phyloP scores from a whole-genome alignment of 23 tunicate species.

The Phallusia fumigata region DNA sequence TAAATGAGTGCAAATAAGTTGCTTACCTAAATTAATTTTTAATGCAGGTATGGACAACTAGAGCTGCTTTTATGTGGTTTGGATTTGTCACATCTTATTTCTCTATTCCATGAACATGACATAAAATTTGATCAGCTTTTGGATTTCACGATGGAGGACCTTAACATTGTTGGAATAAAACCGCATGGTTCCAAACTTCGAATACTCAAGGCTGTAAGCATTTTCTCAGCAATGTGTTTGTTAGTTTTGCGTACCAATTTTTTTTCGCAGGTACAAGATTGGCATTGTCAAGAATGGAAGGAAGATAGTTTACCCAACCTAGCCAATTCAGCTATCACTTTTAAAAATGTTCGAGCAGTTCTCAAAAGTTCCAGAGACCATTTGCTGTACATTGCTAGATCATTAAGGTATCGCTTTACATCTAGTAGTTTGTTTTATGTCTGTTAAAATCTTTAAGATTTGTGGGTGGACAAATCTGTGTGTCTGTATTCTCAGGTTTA shows the following conservation, averaged over 20 bases:
- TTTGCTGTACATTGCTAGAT: constrained; percentile 35
- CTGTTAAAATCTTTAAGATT: too few relatives aligned
- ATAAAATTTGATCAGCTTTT: constrained; percentile 68
- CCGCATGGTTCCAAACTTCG: constrained; percentile 67
- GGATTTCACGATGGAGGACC: constrained; percentile 58
- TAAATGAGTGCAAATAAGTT: background rate
- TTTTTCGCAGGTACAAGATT: constrained; percentile 26
- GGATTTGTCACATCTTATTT: constrained; percentile 58
- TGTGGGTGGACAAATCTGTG: too few relatives aligned
- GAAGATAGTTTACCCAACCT: constrained; percentile 48
- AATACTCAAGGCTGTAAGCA: constrained; percentile 72
- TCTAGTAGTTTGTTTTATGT: too few relatives aligned
- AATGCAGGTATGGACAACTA: constrained; percentile 77
- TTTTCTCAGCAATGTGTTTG: background rate
- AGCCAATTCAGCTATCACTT: constrained; percentile 32
- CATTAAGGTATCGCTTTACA: constrained; percentile 14
- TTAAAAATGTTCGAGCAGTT: constrained; percentile 37
- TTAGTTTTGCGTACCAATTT: background rate
- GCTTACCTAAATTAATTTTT: background rate
- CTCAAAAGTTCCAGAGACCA: constrained; percentile 38
- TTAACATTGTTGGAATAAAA: constrained; percentile 55
- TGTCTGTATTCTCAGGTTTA: constrained; percentile 7
- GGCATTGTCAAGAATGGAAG: constrained; percentile 47
- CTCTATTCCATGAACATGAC: constrained; percentile 86
- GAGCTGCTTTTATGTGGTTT: constrained; percentile 80